These are phyloP conservation scores for Oceanodroma leucorhoa DNA, from an alignment of 2,797 vertebrate genomes.

Conservation along the genomic window DNA sequence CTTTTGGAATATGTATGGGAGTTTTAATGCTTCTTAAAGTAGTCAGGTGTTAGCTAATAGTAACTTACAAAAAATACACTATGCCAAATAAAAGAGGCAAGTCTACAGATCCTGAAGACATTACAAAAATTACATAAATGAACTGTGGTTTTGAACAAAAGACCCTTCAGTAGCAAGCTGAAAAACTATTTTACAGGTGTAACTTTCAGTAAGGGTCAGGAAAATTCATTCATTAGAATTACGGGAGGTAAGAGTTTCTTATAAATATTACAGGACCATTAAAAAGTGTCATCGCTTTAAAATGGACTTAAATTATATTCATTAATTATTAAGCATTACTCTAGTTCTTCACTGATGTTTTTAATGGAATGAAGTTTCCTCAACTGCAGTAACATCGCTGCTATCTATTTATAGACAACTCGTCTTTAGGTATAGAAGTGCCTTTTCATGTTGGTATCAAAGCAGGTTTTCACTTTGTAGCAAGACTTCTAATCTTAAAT, in stretches of 20 bases:
- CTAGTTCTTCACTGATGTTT: constrained; percentile 78
- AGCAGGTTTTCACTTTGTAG: constrained; percentile 71
- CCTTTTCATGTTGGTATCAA: constrained; percentile 87
- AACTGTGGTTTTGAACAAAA: constrained; percentile 42
- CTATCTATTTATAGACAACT: constrained; percentile 89
- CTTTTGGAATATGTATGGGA: background rate
- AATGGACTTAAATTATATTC: constrained; percentile 76
- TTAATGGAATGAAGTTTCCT: constrained; percentile 82
- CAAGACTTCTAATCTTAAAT: constrained; percentile 58
- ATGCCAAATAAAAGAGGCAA: background rate
- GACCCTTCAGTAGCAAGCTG: constrained; percentile 45
- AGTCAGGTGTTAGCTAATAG: background rate
- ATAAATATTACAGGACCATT: constrained; percentile 78
- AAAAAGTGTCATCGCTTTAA: constrained; percentile 72
- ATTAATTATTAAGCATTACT: constrained; percentile 83
- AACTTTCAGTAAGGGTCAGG: constrained; percentile 75
- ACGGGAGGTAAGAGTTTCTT: constrained; percentile 75
- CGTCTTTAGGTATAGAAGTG: constrained; percentile 84
- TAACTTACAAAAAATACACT: background rate
- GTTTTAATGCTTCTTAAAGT: background rate
- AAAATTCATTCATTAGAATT: constrained; percentile 79
- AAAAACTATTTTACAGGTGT: constrained; percentile 59
- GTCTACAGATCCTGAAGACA: background rate
- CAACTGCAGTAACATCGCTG: constrained; percentile 86
- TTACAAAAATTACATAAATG: constrained; percentile 40